Evolutionary conservation across 2,888 invertebrate genomes (phyloP), one percentile per base, ranked within the genome.

Genomic region (Melinopterus prodromus): DNA sequence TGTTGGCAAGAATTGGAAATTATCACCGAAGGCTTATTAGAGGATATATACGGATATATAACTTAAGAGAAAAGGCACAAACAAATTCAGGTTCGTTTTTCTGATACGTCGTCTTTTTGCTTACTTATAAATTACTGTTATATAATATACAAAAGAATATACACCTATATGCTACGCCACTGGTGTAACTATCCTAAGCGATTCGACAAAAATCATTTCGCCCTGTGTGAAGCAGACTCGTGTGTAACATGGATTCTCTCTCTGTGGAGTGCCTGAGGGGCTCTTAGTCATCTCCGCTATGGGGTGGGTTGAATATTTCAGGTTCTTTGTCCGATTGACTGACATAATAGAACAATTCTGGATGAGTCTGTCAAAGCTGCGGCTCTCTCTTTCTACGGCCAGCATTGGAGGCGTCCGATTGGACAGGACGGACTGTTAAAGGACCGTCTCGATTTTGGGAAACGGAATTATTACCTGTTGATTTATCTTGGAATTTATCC

Each of bases 221-320:
- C 0, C 26, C 74, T 7, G 26, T 74, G 74, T 74, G 36, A 74
- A 74, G n/a, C 74, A 12, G 74, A 15, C 74, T 35, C 12, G 53
- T 53, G 71, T 74, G 74, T 74, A 74, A 74, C 74, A 36, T 74
- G 74, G 74, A 37, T 74, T 36, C 74, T 74, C 74, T 35, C n/a
- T 74, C 26, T 26, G 26, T 26, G 26, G 26, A 35, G 74, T 7
- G 12, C 74, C 74, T 36, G 74, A 16, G 74, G 74, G 36, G n/a
- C 35, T 37, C 37, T 74, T 74, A 74, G 74, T 74, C 35, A 74
- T 74, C 74, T 37, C 12, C n/a, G 26, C 36, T 35, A 26, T 53
- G 36, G 74, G 74, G 74, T 74, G 35, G 35, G 74, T 36, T 36
- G 74, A 37, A 74, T 74, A 36, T 74, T 74, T 74, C 74, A 74